Evolutionary conservation across 2,888 invertebrate genomes (phyloP), one percentile per base, ranked within the genome.

Genomic region (Halictus ligatus): DNA sequence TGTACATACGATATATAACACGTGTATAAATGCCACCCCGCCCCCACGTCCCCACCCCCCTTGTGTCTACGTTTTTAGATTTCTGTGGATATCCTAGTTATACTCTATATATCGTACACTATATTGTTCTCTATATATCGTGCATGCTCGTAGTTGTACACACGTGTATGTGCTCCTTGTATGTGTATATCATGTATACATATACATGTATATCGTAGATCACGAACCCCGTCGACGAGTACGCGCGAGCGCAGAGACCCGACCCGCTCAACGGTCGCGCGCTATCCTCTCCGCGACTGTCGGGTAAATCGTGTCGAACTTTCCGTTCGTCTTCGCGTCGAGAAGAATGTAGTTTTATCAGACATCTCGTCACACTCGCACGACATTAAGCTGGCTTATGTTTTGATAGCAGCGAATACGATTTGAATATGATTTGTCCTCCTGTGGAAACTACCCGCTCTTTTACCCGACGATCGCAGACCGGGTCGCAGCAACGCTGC

Each of bases 71-170:
- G 46, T 69, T 29, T 21, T 40, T 73, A 29, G 29, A 60, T 48
- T 18, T 76, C 29, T 46, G 50, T 13, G 71, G 6, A n/a, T 21
- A 29, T 35, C 21, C 69, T 69, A 75, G 12, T 75, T 75, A 35
- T 29, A 64, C 15, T 35, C 25, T 18, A 18, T 67, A 67, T 67
- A 67, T 67, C 67, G 67, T 67, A 67, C 67, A 67, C 67, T 18
- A 29, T 81, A 54, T 54, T 54, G 54, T 54, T 54, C 21, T 54
- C 54, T 54, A 21, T 54, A 10, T 73, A 60, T 67, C 73, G 12
- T 87, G 87, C 82, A 89, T 89, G 89, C 79, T 76, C 75, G 75
- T 89, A 78, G 76, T 67, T 40, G 69, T 72, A 35, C 10, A 40
- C 40, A 40, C 40, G 40, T 35, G 40, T 69, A 35, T 69, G 40